phyloP scores from a whole-genome alignment of 2,797 vertebrate genomes.

The Trachurus trachurus region DNA sequence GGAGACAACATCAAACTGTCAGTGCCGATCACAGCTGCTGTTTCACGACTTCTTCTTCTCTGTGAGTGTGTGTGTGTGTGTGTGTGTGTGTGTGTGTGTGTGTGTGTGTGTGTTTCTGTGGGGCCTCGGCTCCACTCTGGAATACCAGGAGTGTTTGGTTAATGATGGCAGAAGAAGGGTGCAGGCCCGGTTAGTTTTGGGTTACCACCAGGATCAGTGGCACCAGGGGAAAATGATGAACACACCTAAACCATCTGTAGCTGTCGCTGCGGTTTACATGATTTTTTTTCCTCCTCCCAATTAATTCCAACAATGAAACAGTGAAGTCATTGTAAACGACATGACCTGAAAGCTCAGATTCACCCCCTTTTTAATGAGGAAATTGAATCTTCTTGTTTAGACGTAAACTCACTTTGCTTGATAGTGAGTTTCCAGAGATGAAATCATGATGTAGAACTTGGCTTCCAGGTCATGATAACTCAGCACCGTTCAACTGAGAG shows the following conservation, averaged over 20 bases:
- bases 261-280: neutral
- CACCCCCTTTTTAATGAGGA: neutral
- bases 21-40: conserved; percentile 39
- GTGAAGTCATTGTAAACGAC: neutral
- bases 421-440: neutral
- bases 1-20: conserved; percentile 31
- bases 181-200: conserved; percentile 30
- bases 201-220: conserved; percentile 43
- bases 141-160: conserved; percentile 45
- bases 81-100: conserved; percentile 12
- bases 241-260: conserved; percentile 17
- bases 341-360: neutral
- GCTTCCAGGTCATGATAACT: neutral
- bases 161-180: conserved; percentile 17
- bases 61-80: conserved; percentile 16
- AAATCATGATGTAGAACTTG: neutral
- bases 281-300: neutral
- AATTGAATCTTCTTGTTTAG: neutral
- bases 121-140: conserved; percentile 11
- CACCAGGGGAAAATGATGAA: conserved; percentile 26
- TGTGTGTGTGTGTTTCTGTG: conserved; percentile 20
- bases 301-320: neutral
- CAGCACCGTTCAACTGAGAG: neutral
- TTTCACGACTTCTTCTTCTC: conserved; percentile 20
- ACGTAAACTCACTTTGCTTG: neutral